Conservation (phyloP, 2,888 invertebrate species). For the Cataglyphis rosenhaueri region DNA sequence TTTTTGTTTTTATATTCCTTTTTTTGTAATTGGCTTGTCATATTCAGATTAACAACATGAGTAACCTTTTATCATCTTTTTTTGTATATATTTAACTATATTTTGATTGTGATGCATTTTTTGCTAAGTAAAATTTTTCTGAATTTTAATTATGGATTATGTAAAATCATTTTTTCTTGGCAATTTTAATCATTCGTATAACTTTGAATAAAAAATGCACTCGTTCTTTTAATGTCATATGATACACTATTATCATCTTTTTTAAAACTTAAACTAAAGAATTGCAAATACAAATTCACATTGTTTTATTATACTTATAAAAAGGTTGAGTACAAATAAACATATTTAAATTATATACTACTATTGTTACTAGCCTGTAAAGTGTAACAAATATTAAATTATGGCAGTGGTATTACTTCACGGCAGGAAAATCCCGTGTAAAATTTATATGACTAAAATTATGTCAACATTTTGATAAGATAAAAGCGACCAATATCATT, state of each 20-base stretch:
- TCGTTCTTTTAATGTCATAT: background rate
- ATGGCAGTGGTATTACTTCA: conserved; percentile 69
- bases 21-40: background rate
- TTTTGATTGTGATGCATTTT: background rate
- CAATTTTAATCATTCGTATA: background rate
- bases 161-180: background rate
- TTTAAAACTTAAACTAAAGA: background rate
- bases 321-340: conserved; percentile 62
- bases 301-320: conserved; percentile 62
- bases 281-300: background rate
- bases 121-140: background rate
- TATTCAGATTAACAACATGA: background rate
- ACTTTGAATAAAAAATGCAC: background rate
- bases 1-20: background rate
- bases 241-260: background rate
- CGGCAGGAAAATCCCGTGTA: conserved; percentile 34
- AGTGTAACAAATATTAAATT: conserved; percentile 61
- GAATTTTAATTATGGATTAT: background rate
- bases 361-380: conserved; percentile 40
- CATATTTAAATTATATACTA: conserved; percentile 60
- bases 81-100: background rate
- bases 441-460: conserved; percentile 58
- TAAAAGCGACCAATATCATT: background rate
- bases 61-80: background rate
- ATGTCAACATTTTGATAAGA: background rate